Base-by-base conservation (phyloP, 2,113 vertebrate species). In the Varanus komodoensis region DNA sequence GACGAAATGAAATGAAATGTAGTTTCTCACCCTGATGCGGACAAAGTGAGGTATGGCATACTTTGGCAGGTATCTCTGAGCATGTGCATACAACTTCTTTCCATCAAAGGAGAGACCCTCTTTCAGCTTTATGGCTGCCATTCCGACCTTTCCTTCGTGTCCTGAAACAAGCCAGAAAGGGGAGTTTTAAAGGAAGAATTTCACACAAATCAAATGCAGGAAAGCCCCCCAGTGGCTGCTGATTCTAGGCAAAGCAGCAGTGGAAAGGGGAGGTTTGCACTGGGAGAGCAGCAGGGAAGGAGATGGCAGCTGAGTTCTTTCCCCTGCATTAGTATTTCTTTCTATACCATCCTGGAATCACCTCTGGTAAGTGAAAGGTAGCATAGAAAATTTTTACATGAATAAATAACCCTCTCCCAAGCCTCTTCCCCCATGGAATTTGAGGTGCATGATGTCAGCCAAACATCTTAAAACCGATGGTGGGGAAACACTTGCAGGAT, bases 61-160 rank as follows among this genome's bases (percentile, higher is more conserved):
- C 32, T 87, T n/a, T 0, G 98, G 98, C 73, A 99, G 95, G 48
- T 93, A 94, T 4, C 91, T 89, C 0, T 27, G 3, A 0, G 98
- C 95, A 4, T 98, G 97, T 32, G 89, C 8, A 57, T 97, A 98
- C 14, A 98, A 75, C 32, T 84, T 78, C 38, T 92, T 69, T 0
- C 98, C 97, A 0, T 98, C 96, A n/a, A 99, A 98, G 87, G 86
- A 8, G 11, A 12, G 29, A 0, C 95, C 97, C 0, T 97, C 90
- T 75, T 93, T 97, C 84, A 98, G 83, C 21, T 94, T 95, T 69
- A 98, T 86, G 0, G 98, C 97, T 0, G 98, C 98, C 98, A 99
- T 99, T n/a, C 98, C 98, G 0, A 97, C 95, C 64, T 97, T 97
- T 1, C 98, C 98, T 94, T 99, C 98, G 0, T 98, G 97, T 0